Conservation (phyloP, 2,888 invertebrate species). For the Augiades crinisus region DNA sequence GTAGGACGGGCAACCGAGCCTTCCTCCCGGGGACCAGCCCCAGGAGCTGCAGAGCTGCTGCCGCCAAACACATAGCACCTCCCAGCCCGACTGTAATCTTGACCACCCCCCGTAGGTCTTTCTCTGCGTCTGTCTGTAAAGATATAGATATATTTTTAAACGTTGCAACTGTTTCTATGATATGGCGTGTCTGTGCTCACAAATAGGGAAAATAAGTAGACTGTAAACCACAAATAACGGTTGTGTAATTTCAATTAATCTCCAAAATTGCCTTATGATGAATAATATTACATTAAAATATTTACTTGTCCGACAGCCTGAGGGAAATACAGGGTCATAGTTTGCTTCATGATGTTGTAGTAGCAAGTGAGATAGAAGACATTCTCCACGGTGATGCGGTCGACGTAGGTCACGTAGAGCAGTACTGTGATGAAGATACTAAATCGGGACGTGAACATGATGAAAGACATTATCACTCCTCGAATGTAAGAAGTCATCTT, state of each 20-base stretch:
- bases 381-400: conserved; percentile 85
- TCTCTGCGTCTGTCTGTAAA: conserved; percentile 63
- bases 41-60: conserved; percentile 60
- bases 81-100: conserved; percentile 65
- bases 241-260: too few relatives aligned
- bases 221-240: too few relatives aligned
- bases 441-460: conserved; percentile 84
- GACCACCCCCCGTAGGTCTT: conserved; percentile 62
- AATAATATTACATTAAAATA: background rate
- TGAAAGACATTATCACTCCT: conserved; percentile 81
- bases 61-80: conserved; percentile 65
- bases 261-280: too few relatives aligned
- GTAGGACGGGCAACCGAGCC: conserved; percentile 51
- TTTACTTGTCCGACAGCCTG: conserved; percentile 73
- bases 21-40: conserved; percentile 52
- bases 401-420: conserved; percentile 82
- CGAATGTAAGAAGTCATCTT: conserved; percentile 78
- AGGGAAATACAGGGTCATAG: conserved; percentile 87
- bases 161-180: too few relatives aligned
- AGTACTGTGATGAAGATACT: conserved; percentile 87
- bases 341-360: conserved; percentile 87
- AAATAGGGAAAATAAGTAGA: too few relatives aligned
- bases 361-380: conserved; percentile 87
- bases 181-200: too few relatives aligned
- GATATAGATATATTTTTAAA: background rate